Evolutionary conservation across 2,113 vertebrate species (phyloP).

Genomic region (Salvator merianae): DNA sequence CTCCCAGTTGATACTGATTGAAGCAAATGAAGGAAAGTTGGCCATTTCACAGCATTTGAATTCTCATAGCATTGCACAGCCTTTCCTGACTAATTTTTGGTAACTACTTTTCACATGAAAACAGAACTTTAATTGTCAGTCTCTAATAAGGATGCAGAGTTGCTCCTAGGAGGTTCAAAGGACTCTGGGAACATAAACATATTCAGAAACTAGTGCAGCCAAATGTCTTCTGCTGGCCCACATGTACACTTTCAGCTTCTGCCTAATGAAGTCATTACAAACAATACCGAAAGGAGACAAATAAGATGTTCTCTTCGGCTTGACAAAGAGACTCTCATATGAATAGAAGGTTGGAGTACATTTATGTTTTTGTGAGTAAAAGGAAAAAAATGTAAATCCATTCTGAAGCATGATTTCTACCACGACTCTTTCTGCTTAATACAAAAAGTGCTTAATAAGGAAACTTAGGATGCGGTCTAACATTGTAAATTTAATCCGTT

Average conservation of each 20-base stretch:
- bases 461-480: too few relatives aligned
- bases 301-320: not conserved
- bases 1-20: slow-evolving; percentile 64
- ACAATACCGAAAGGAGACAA: slow-evolving; percentile 27
- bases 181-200: slow-evolving; percentile 51
- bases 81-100: slow-evolving; percentile 47
- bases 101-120: slow-evolving; percentile 66
- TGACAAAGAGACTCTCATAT: slow-evolving; percentile 39
- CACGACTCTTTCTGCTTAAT: not conserved
- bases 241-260: slow-evolving; percentile 40
- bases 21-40: slow-evolving; percentile 69
- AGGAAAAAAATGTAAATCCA: slow-evolving; percentile 13
- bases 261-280: slow-evolving; percentile 57
- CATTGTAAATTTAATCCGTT: too few relatives aligned
- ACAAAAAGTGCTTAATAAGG: not conserved
- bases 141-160: slow-evolving; percentile 63
- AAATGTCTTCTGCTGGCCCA: slow-evolving; percentile 54
- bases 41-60: slow-evolving; percentile 45
- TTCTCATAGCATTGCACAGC: slow-evolving; percentile 58
- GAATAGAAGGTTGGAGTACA: slow-evolving; percentile 57
- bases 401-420: slow-evolving; percentile 35
- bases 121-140: slow-evolving; percentile 67
- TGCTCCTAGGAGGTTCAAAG: slow-evolving; percentile 54
- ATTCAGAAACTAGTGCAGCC: slow-evolving; percentile 37
- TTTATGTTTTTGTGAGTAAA: slow-evolving; percentile 22